Conservation (phyloP, 2,888 invertebrate genomes). For the Campoplex capitator region DNA sequence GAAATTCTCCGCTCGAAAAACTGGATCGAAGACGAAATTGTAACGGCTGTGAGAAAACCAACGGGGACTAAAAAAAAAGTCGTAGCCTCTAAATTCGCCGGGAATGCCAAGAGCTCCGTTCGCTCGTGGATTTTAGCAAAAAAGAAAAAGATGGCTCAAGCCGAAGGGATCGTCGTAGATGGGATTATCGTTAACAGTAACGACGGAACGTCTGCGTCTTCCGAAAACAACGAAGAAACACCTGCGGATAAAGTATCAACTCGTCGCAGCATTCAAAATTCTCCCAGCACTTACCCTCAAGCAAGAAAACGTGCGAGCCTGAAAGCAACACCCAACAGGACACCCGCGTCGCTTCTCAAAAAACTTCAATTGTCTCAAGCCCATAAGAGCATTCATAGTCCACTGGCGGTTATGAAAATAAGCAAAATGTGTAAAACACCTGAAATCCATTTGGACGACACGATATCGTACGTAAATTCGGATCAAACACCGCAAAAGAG, state of each 20-base stretch:
- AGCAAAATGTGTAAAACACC: slow-evolving; percentile 78
- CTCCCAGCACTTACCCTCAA: slow-evolving; percentile 15
- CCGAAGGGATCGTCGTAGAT: neutral
- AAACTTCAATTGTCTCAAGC: slow-evolving; percentile 69
- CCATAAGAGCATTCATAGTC: slow-evolving; percentile 65
- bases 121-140: slow-evolving; percentile 76
- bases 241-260: neutral
- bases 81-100: slow-evolving; percentile 44
- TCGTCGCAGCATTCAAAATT: slow-evolving; percentile 17
- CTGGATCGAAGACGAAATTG: slow-evolving; percentile 85
- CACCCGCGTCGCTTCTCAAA: slow-evolving; percentile 54
- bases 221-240: slow-evolving; percentile 9
- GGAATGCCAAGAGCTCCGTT: slow-evolving; percentile 70
- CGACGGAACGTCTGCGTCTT: slow-evolving; percentile 8
- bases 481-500: slow-evolving; percentile 80
- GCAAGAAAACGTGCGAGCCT: slow-evolving; percentile 34
- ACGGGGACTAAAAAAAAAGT: slow-evolving; percentile 26
- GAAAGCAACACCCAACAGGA: slow-evolving; percentile 57
- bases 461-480: slow-evolving; percentile 79
- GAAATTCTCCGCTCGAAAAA: slow-evolving; percentile 70
- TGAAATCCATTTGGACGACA: slow-evolving; percentile 73
- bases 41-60: slow-evolving; percentile 71
- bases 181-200: slow-evolving; percentile 51
- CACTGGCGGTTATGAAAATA: slow-evolving; percentile 77
- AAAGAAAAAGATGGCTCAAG: slow-evolving; percentile 70